These are phyloP conservation scores for Chaunax sp. DNA, from an alignment of 2,797 vertebrate genomes.

Conservation along the genomic window DNA sequence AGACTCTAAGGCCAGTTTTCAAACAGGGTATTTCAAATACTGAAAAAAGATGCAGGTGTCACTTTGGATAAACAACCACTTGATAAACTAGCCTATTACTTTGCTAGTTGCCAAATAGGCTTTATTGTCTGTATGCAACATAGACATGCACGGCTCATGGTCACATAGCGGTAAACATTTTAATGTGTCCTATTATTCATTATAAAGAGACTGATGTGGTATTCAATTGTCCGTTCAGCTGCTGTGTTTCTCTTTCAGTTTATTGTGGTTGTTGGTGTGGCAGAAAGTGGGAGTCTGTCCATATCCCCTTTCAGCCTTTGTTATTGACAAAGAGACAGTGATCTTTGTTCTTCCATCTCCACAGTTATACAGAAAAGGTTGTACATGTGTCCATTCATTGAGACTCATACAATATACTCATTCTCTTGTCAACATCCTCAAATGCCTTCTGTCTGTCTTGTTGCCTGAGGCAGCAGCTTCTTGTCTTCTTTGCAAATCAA, in stretches of 20 bases:
- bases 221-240: not conserved
- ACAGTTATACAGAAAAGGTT: conserved; percentile 9
- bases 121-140: not conserved
- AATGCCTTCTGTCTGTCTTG: conserved; percentile 5
- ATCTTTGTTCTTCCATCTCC: conserved; percentile 6
- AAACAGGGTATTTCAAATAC: not conserved
- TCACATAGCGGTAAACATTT: not conserved
- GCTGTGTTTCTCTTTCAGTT: not conserved
- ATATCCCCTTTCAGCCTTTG: conserved; percentile 9
- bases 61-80: not conserved
- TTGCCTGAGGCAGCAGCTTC: conserved; percentile 2
- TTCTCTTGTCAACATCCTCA: conserved; percentile 22
- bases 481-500: conserved; percentile 14
- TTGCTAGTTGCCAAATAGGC: not conserved
- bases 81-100: not conserved
- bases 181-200: not conserved
- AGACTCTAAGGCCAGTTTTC: not conserved
- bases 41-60: not conserved
- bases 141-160: not conserved
- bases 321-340: not conserved
- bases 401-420: conserved; percentile 2
- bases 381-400: not conserved
- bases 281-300: not conserved
- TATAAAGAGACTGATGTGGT: not conserved
- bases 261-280: not conserved